Conservation (phyloP, 2,113 vertebrate species). For the Urocolius indicus region DNA sequence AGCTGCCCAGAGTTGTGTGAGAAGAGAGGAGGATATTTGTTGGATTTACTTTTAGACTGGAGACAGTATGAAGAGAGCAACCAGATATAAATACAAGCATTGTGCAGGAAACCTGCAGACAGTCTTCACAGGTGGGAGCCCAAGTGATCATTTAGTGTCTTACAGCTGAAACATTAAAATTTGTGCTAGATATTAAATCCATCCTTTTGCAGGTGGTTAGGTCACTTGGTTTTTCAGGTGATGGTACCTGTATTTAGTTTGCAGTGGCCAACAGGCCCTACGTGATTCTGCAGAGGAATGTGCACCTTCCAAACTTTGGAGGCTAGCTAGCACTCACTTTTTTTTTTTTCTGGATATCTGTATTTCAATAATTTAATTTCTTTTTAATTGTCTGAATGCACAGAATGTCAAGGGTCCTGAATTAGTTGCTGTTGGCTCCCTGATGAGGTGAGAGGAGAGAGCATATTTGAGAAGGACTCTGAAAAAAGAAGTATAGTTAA, state of each 20-base stretch:
- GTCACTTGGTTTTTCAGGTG: background rate
- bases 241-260: background rate
- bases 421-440: background rate
- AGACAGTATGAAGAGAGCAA: background rate
- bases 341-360: background rate
- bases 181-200: background rate
- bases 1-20: background rate
- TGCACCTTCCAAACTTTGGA: background rate
- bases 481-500: background rate
- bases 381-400: background rate
- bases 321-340: background rate
- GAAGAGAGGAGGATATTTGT: background rate
- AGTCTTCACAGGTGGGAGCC: background rate
- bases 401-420: background rate
- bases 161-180: background rate
- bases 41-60: background rate
- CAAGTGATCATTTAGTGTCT: background rate
- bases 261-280: background rate
- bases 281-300: background rate
- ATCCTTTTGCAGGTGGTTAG: background rate
- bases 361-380: background rate
- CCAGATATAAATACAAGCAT: background rate
- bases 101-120: background rate
- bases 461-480: background rate
- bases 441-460: background rate